These are phyloP conservation scores for Idaea aversata DNA, from an alignment of 2,888 invertebrate species.

Conservation along the genomic window DNA sequence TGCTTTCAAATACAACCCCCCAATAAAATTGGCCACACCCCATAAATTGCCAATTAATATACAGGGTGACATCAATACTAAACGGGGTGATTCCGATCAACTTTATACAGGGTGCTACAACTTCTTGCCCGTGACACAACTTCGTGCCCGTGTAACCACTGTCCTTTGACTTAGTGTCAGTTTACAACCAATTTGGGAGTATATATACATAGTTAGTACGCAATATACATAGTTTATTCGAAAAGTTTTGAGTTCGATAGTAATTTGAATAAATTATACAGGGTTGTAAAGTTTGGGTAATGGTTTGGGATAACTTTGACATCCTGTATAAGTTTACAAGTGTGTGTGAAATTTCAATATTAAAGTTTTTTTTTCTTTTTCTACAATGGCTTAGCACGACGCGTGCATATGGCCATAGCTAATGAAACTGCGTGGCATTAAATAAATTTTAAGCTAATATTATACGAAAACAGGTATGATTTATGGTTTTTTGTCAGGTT, in stretches of 20 bases:
- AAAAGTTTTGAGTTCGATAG: not conserved
- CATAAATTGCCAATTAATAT: constrained; percentile 32
- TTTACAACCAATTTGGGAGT: not conserved
- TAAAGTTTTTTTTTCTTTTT: no score
- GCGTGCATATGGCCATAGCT: no score
- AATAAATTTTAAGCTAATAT: no score
- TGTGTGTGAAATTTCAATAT: no score
- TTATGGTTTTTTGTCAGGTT: no score
- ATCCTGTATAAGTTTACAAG: no score
- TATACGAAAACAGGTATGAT: no score
- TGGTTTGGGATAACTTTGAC: not conserved
- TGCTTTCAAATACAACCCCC: not conserved
- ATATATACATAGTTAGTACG: not conserved
- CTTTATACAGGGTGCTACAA: not conserved
- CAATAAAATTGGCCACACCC: constrained; percentile 8
- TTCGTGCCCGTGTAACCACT: not conserved
- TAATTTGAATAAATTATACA: constrained; percentile 1
- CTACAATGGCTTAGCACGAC: no score
- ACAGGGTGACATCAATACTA: constrained; percentile 29
- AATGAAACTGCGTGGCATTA: no score
- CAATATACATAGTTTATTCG: not conserved
- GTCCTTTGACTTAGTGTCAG: not conserved
- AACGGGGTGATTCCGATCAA: not conserved
- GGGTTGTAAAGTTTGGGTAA: not conserved
- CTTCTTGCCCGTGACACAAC: not conserved